Conservation (phyloP, 2,113 vertebrate species). For the Cathartes aura region DNA sequence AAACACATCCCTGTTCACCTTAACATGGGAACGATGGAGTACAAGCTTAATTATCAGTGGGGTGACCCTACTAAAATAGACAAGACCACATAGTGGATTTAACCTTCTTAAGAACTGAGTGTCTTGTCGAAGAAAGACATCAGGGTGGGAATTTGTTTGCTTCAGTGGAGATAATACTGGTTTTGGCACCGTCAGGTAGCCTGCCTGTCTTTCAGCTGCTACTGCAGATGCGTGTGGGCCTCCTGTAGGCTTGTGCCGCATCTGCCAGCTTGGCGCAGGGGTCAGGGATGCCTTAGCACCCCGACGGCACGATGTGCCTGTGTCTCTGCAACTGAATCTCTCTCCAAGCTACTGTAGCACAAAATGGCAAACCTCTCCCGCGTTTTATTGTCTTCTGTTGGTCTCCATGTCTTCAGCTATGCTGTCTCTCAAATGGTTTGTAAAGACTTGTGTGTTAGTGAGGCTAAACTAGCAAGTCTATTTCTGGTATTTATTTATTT, state of each 20-base stretch:
- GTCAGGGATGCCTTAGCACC: not conserved
- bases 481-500: not conserved
- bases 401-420: not conserved
- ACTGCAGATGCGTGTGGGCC: not conserved
- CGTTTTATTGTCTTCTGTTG: not conserved
- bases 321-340: not conserved
- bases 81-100: not conserved
- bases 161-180: not conserved
- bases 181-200: not conserved
- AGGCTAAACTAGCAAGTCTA: not conserved
- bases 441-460: not conserved
- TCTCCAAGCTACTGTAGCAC: not conserved
- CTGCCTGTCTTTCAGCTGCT: not conserved
- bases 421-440: not conserved
- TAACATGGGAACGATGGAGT: not conserved
- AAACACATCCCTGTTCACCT: not conserved
- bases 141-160: not conserved
- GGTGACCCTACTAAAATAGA: not conserved
- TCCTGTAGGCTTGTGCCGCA: not conserved
- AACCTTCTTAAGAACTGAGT: not conserved
- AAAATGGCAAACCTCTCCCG: not conserved
- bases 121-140: not conserved
- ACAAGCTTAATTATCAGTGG: not conserved
- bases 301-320: rapidly evolving
- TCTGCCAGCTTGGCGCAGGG: not conserved